Percentiles rank a stretch among this genome's conserved stretches.
Evolutionary conservation across 2,888 invertebrate genomes (phyloP).

Genomic region (Ormyrus labotus): DNA sequence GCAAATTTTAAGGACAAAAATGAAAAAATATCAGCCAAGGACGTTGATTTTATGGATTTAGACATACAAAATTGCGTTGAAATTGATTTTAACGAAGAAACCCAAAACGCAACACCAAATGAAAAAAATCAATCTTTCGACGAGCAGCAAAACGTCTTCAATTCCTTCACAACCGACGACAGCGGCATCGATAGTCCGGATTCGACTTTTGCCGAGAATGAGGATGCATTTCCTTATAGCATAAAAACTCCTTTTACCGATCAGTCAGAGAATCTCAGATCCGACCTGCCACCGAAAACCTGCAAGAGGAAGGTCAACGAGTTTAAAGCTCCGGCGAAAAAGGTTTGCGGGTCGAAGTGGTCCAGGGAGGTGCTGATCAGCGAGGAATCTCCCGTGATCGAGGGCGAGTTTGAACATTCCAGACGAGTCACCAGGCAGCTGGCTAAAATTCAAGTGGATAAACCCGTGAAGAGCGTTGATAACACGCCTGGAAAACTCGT

Average conservation of each 20-base stretch:
- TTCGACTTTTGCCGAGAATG: constrained; percentile 21
- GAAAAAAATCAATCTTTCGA: neutral
- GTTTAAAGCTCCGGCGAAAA: neutral
- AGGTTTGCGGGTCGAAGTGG: neutral
- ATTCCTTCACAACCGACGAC: constrained; percentile 1
- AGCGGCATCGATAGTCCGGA: constrained; percentile 47
- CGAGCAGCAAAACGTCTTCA: neutral
- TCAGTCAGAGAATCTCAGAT: too few relatives aligned
- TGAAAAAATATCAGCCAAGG: too few relatives aligned
- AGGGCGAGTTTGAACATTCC: constrained; percentile 35
- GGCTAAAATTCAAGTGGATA: constrained; percentile 29
- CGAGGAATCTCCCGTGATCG: constrained; percentile 46
- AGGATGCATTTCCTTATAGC: neutral
- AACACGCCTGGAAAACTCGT: constrained; percentile 65
- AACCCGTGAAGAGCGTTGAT: constrained; percentile 21
- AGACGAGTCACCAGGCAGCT: constrained; percentile 49
- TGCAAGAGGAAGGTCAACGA: neutral
- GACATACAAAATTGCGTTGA: constrained; percentile 32
- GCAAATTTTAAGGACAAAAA: too few relatives aligned
- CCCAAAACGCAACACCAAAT: neutral
- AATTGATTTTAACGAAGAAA: neutral
- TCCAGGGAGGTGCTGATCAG: constrained; percentile 32
- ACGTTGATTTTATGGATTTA: neutral
- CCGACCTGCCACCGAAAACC: neutral
- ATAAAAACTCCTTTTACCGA: too few relatives aligned